These are phyloP conservation scores for Peromyscus aztecus DNA, from an alignment of 2,797 vertebrate genomes.

Conservation along the genomic window DNA sequence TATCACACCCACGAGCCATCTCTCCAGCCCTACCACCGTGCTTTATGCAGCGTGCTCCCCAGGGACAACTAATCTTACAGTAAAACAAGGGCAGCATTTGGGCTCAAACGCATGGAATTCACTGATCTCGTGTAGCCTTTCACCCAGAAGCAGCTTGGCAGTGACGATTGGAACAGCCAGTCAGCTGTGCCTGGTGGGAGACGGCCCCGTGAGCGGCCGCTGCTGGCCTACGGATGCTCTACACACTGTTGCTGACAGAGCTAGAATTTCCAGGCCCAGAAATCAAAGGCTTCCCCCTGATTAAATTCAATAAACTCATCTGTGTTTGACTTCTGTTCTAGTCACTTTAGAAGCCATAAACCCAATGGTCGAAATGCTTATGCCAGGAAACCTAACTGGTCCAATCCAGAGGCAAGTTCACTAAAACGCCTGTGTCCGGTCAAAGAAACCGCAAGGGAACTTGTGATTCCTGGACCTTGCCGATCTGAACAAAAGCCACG, in stretches of 20 bases:
- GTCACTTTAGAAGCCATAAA: not conserved
- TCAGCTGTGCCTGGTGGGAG: not conserved
- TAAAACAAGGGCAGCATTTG: not conserved
- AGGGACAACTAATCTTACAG: not conserved
- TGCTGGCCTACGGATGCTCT: not conserved
- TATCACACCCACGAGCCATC: not conserved
- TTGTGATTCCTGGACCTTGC: slow-evolving; percentile 85
- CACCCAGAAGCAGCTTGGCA: not conserved
- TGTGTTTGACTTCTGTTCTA: not conserved
- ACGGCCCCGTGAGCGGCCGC: accelerated
- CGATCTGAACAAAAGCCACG: slow-evolving; percentile 87
- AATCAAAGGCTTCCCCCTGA: not conserved
- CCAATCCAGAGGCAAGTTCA: not conserved
- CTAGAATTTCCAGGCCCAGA: not conserved
- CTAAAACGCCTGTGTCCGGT: not conserved
- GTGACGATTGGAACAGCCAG: not conserved
- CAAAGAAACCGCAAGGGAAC: slow-evolving; percentile 67
- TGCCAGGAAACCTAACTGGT: not conserved
- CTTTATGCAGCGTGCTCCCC: not conserved
- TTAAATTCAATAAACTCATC: not conserved
- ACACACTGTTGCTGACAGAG: not conserved
- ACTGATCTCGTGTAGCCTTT: not conserved
- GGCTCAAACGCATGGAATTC: not conserved
- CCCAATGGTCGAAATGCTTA: not conserved
- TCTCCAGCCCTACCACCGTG: not conserved